phyloP scores from a whole-genome alignment of 2,113 vertebrate species.

The Nothocercus nigrocapillus region DNA sequence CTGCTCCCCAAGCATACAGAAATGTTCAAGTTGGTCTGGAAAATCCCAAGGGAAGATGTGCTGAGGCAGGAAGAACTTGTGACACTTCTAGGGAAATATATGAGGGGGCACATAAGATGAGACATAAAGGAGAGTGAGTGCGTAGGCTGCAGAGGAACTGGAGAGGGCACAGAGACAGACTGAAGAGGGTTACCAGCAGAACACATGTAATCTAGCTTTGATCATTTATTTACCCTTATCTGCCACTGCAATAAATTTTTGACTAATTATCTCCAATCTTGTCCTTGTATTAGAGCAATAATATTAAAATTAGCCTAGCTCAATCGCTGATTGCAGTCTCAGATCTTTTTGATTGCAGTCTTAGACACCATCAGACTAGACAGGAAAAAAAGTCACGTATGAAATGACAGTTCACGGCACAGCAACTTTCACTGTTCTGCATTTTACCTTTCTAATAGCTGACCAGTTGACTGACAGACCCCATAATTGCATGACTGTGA shows the following conservation, averaged over 20 bases:
- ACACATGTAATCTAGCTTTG: not conserved
- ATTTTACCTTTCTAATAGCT: not conserved
- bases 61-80: not conserved
- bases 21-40: not conserved
- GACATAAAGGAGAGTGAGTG: not conserved
- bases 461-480: not conserved
- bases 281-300: not conserved
- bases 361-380: not conserved
- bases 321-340: not conserved
- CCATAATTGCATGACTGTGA: accelerated
- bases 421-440: not conserved
- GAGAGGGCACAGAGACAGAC: not conserved
- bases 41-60: not conserved
- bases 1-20: no score
- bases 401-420: not conserved
- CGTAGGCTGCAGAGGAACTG: not conserved
- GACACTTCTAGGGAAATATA: not conserved
- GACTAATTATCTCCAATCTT: not conserved
- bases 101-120: not conserved
- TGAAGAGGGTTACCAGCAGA: not conserved
- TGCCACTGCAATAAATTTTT: not conserved
- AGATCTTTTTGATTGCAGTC: not conserved
- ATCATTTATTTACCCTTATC: not conserved
- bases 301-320: not conserved
- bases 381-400: not conserved